Base-by-base conservation (phyloP, 2,797 vertebrate species). In the Pangasius larnaudii region DNA sequence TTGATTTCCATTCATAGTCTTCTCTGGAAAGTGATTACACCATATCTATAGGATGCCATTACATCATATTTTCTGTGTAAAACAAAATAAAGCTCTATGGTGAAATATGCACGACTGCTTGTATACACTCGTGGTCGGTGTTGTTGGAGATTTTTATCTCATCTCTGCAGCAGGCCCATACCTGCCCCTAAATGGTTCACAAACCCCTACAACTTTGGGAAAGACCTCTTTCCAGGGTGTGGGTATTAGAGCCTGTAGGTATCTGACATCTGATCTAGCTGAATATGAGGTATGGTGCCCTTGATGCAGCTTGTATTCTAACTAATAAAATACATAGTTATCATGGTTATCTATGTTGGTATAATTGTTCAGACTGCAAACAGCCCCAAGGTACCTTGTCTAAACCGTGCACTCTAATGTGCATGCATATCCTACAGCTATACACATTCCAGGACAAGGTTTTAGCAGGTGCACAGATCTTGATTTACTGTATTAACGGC, bases 401-500 rank as follows among this genome's bases (percentile, higher is more conserved):
- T 71, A 85, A 58, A 58, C 51, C n/a, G 30, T 72, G 22, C 19
- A 27, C 58, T 72, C 19, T 72, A 56, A 58, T 13, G 14, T 22
- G 8, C 46, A 36, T 65, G 56, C 30, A 71, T 58, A 82, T 59
- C 24, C 6, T n/a, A 36, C 46, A 1, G 67, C 8, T 27, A 58
- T 58, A 39, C 61, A 81, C 88, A 90, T 88, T 85, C 82, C 86
- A 86, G 22, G 18, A n/a, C 18, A 78, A 89, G 85, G 90, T 59
- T 79, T 90, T 89, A 93, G 91, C 92, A 92, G 89, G 93, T 92
- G 93, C 89, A 89, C 84, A 82, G 89, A 91, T 89, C 33, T 85
- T 91, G 92, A 94, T 94, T 95, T 92, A 92, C 87, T 87, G 80
- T 71, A 74, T 90, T 77, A 89, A 85, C 5, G 51, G n/a, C 27